Percentiles rank a stretch among this genome's conserved stretches.
Evolutionary conservation across 2,888 invertebrate species (phyloP).

Genomic region (Apamea monoglypha): DNA sequence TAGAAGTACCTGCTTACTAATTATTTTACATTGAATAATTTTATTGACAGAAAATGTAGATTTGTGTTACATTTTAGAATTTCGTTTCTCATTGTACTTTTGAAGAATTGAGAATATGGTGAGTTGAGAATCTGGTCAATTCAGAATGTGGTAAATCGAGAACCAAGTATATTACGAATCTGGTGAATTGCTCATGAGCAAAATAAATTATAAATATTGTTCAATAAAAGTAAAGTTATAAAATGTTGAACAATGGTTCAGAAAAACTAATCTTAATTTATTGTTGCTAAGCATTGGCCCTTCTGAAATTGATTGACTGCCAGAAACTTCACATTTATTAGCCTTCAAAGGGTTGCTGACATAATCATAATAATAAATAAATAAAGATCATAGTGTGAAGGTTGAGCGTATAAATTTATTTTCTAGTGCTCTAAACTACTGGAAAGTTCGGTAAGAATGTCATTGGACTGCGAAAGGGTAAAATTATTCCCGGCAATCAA

Average conservation of each 20-base stretch:
- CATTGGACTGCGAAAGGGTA: constrained; percentile 93
- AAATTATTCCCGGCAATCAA: constrained; percentile 95
- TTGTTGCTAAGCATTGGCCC: too few relatives aligned
- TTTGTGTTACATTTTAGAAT: too few relatives aligned
- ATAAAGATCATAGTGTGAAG: constrained; percentile 64
- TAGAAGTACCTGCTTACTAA: too few relatives aligned
- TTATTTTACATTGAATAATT: too few relatives aligned
- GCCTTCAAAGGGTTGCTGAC: constrained; percentile 26
- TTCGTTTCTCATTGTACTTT: too few relatives aligned
- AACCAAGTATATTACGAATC: too few relatives aligned
- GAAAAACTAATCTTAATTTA: neutral
- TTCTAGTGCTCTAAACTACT: constrained; percentile 93
- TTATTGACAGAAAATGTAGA: too few relatives aligned
- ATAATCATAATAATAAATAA: constrained; percentile 2
- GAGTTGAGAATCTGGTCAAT: too few relatives aligned
- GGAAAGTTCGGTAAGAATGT: constrained; percentile 93
- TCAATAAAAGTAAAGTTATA: neutral
- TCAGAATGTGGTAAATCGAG: too few relatives aligned
- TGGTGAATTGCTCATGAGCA: too few relatives aligned
- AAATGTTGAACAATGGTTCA: neutral
- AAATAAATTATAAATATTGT: neutral
- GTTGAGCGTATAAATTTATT: constrained; percentile 82
- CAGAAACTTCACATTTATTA: constrained; percentile 17
- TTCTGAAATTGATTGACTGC: neutral
- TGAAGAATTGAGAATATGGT: too few relatives aligned